These are phyloP conservation scores for Morinoia aosen DNA, from an alignment of 2,888 invertebrate species.

Conservation along the genomic window DNA sequence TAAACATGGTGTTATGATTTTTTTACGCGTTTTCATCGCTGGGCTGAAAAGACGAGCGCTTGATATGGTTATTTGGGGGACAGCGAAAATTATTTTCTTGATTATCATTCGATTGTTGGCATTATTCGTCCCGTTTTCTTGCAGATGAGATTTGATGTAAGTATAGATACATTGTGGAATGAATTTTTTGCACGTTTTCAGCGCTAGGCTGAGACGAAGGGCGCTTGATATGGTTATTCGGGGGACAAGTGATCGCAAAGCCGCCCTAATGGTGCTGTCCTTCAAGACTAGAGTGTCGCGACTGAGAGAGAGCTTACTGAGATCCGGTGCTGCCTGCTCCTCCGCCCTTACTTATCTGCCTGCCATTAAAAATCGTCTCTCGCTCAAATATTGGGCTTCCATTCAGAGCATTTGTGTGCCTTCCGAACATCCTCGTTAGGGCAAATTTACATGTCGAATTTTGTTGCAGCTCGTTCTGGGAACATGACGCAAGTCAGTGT, in stretches of 20 bases:
- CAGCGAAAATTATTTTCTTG: background rate
- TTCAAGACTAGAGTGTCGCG: background rate
- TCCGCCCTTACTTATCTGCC: background rate
- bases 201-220: background rate
- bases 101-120: background rate
- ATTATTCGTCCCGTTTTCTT: background rate
- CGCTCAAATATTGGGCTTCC: background rate
- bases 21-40: too few species aligned
- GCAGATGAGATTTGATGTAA: background rate
- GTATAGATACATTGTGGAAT: background rate
- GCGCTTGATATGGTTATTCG: background rate
- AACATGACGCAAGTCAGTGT: background rate
- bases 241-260: background rate
- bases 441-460: background rate
- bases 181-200: background rate
- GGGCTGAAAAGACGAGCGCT: too few species aligned
- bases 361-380: background rate
- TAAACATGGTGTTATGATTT: too few species aligned
- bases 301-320: background rate
- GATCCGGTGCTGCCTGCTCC: background rate
- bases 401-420: background rate
- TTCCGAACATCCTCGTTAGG: background rate
- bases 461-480: background rate
- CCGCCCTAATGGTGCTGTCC: background rate
- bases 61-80: too few species aligned